Evolutionary conservation across 2,797 vertebrate genomes (phyloP).

Genomic region (Gobionotothen gibberifrons): DNA sequence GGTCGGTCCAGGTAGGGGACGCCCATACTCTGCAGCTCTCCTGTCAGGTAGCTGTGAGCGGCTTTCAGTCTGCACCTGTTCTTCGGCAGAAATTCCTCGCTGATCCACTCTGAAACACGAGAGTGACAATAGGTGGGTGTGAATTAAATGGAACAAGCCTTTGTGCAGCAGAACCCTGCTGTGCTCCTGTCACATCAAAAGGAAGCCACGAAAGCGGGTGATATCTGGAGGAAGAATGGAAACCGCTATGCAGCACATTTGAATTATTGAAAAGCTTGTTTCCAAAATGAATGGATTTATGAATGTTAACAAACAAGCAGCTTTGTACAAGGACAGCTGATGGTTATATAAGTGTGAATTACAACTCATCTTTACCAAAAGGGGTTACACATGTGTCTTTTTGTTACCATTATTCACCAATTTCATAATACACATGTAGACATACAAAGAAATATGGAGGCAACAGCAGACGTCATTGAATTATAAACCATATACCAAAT

Average conservation of each 20-base stretch:
- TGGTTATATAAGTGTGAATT: background rate
- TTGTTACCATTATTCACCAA: too few relatives aligned
- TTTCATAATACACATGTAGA: too few relatives aligned
- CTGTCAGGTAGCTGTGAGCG: slow-evolving; percentile 86
- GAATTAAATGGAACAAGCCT: slow-evolving; percentile 32
- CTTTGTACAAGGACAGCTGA: background rate
- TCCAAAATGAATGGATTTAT: slow-evolving; percentile 1
- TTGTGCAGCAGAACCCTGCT: slow-evolving; percentile 17
- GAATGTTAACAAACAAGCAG: background rate
- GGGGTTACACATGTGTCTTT: background rate
- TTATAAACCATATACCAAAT: too few relatives aligned
- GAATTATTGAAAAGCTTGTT: background rate
- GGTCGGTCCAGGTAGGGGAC: slow-evolving; percentile 89
- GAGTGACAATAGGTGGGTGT: slow-evolving; percentile 20
- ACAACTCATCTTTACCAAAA: slow-evolving; percentile 9
- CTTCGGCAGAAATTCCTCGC: slow-evolving; percentile 88
- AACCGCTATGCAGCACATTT: background rate
- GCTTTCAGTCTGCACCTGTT: slow-evolving; percentile 89
- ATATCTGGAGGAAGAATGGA: background rate
- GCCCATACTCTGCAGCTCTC: slow-evolving; percentile 86
- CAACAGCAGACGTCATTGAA: too few relatives aligned
- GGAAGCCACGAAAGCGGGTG: background rate
- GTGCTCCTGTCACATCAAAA: slow-evolving; percentile 21
- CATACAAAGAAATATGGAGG: too few relatives aligned
- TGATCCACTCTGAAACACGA: slow-evolving; percentile 90